Base-by-base conservation (phyloP, 2,797 vertebrate species). In the Rousettus madagascariensis region DNA sequence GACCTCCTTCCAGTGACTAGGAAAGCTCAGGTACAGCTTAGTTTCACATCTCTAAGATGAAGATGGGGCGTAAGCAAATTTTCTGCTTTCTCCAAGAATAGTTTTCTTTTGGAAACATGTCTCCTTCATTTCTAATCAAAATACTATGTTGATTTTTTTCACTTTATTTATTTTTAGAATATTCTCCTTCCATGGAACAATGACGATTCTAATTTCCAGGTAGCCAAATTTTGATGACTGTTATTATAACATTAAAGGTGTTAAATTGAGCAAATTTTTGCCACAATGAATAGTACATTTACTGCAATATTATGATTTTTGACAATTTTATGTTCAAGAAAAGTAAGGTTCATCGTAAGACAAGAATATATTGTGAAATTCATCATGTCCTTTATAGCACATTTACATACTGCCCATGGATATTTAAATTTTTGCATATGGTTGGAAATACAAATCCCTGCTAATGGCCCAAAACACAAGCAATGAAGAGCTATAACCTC, bases 281-380 rank as follows among this genome's bases (percentile, higher is more conserved):
- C 72, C 55, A 43, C 41, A 26, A 3, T 38, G 16, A 71, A 24
- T 95, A 43, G 75, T 84, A n/a, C 1, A 91, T 61, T 86, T 66
- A 80, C 17, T 91, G 5, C 1, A 90, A 33, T 72, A 71, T 61
- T 78, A 26, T n/a, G 59, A 41, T 26, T 86, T 72, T 86, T 79
- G 49, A 59, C 36, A 91, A n/a, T 65, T 91, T 93, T 94, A 53
- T 75, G 90, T 77, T 90, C 43, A 80, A 36, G 5, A 46, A 93
- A 17, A 0, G 20, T 55, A 90, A 68, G 8, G 6, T 59, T 90
- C 26, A 16, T 4, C 71, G 9, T 46, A 74, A 87, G 12, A 51
- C 41, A 82, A 69, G 11, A 77, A 43, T 71, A 9, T 30, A 78
- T 74, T 95, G 88, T 79, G n/a, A 96, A 87, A 30, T 95, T 77